Conservation (phyloP, 2,888 invertebrate species). For the Oligia latruncula region DNA sequence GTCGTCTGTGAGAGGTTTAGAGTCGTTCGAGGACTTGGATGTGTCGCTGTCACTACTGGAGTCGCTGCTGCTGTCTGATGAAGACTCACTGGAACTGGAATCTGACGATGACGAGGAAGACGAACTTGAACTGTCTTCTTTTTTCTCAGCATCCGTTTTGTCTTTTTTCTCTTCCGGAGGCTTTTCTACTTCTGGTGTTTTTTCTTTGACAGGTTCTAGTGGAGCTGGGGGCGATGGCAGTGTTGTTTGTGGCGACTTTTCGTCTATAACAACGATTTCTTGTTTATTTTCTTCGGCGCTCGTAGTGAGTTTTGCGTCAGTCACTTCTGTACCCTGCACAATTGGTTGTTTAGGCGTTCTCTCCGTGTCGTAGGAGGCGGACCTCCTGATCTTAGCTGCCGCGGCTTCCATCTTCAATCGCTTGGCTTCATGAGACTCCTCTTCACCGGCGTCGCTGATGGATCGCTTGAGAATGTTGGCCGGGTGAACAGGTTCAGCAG, state of each 20-base stretch:
- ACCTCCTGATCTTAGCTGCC: constrained; percentile 85
- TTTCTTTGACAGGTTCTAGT: constrained; percentile 59
- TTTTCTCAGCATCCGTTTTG: constrained; percentile 75
- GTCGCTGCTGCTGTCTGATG: constrained; percentile 88
- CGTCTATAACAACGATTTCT: constrained; percentile 51
- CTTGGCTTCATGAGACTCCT: constrained; percentile 84
- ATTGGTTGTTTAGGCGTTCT: constrained; percentile 73
- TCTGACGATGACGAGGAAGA: constrained; percentile 86
- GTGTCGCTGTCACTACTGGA: constrained; percentile 89
- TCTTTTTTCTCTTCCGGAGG: constrained; percentile 64
- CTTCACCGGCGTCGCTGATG: constrained; percentile 86
- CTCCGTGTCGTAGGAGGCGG: constrained; percentile 87
- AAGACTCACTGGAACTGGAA: constrained; percentile 90
- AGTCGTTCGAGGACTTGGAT: constrained; percentile 81
- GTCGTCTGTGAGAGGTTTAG: constrained; percentile 85
- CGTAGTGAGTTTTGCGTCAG: constrained; percentile 53
- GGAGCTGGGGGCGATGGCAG: constrained; percentile 32
- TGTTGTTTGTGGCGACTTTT: constrained; percentile 48
- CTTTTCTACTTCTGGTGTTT: constrained; percentile 59
- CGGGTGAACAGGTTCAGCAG: constrained; percentile 80
- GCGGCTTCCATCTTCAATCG: constrained; percentile 83
- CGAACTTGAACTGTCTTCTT: constrained; percentile 81
- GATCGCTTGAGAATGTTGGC: constrained; percentile 88
- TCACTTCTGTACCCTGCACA: constrained; percentile 58
- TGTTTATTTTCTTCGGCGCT: constrained; percentile 54